Percentiles rank a stretch among this genome's conserved stretches.
Evolutionary conservation across 2,113 vertebrate species (phyloP).

Genomic region (Python bivittatus): DNA sequence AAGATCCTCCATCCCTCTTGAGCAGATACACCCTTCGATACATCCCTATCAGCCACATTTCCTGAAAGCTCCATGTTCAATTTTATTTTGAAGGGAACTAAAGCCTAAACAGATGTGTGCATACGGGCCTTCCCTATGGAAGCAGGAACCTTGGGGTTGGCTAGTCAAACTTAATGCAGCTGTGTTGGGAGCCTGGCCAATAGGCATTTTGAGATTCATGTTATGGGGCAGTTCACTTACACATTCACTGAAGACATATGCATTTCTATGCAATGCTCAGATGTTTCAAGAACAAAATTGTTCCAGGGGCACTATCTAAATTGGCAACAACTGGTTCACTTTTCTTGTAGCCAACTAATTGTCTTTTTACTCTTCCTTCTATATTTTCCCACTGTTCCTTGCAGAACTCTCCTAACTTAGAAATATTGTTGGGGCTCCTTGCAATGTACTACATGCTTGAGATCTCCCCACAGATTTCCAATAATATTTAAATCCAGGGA

Average conservation of each 20-base stretch:
- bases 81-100: neutral
- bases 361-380: neutral
- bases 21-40: neutral
- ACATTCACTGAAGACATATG: neutral
- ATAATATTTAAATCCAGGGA: neutral
- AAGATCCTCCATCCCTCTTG: neutral
- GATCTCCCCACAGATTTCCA: neutral
- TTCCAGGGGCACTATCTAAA: neutral
- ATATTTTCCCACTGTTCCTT: neutral
- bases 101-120: neutral
- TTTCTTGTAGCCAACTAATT: neutral
- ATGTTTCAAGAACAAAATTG: neutral
- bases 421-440: neutral
- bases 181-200: neutral
- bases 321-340: neutral
- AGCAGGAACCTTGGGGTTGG: neutral
- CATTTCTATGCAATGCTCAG: neutral
- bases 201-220: neutral
- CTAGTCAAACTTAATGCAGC: neutral
- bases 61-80: neutral
- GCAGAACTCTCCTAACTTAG: neutral
- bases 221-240: neutral
- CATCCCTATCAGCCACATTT: neutral
- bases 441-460: neutral
- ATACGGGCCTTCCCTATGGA: neutral